Evolutionary conservation across 2,888 invertebrate species (phyloP).

Genomic region (Cactoblastis cactorum): DNA sequence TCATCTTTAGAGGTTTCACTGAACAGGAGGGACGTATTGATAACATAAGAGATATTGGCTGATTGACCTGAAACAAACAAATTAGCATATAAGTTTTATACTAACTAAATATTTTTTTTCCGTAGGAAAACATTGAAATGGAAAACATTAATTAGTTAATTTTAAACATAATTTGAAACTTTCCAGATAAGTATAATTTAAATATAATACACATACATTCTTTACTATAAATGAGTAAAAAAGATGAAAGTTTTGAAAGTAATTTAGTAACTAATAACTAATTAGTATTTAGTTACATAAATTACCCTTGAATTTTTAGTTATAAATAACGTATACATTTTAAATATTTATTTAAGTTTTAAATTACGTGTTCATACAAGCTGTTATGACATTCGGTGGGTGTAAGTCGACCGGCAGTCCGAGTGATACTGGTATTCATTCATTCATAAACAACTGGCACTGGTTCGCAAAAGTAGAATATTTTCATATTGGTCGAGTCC

Average conservation of each 20-base stretch:
- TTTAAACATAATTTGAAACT: no score
- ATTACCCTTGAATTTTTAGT: no score
- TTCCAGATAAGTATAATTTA: no score
- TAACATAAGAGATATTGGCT: background rate
- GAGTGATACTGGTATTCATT: background rate
- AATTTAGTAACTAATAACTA: no score
- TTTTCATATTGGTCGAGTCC: background rate
- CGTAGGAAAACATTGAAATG: no score
- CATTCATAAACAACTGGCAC: background rate
- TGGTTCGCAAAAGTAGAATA: background rate
- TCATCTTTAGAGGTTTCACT: slow-evolving; percentile 9
- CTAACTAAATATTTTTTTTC: background rate
- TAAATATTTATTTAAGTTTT: no score
- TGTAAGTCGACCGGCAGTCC: background rate
- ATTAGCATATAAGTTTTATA: background rate
- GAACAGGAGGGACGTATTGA: background rate
- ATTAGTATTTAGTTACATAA: no score
- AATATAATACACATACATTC: no score
- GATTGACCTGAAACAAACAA: slow-evolving; percentile 36
- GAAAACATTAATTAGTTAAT: no score
- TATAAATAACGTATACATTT: no score
- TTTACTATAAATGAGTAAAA: no score
- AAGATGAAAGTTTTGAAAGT: no score
- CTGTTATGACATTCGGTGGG: background rate
- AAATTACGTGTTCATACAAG: background rate